These are phyloP conservation scores for Pollimyrus isidori DNA, from an alignment of 2,113 vertebrate species.

Conservation along the genomic window DNA sequence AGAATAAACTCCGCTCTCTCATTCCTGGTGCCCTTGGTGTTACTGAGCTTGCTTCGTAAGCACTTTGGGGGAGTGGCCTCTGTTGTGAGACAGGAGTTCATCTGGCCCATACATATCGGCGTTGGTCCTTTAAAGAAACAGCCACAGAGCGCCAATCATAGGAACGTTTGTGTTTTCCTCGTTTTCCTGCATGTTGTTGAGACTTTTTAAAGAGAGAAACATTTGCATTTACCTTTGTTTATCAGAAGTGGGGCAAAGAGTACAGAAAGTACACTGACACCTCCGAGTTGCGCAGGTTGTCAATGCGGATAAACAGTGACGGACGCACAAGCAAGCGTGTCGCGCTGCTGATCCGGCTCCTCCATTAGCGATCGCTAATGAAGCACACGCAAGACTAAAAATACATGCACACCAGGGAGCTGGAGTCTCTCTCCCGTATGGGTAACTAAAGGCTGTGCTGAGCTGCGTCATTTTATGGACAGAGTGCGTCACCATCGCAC, in stretches of 20 bases:
- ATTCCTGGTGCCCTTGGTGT: not conserved
- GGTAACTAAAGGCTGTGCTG: not conserved
- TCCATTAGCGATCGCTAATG: not conserved
- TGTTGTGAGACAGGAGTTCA: not conserved
- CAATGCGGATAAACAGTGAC: not conserved
- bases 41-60: not conserved
- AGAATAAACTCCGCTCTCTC: constrained; percentile 8
- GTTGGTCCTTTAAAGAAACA: not conserved
- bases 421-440: not conserved
- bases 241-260: not conserved
- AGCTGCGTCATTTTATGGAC: not conserved
- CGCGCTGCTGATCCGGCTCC: not conserved
- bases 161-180: not conserved
- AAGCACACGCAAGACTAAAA: not conserved
- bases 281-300: not conserved
- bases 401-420: not conserved
- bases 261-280: not conserved
- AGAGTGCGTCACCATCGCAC: not conserved
- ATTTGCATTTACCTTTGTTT: not conserved
- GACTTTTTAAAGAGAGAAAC: not conserved
- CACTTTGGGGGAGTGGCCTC: constrained; percentile 24
- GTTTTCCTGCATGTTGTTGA: not conserved
- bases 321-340: not conserved
- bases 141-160: not conserved
- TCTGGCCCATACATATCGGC: not conserved